Evolutionary conservation across 2,113 vertebrate genomes (phyloP).

Genomic region (Bubo blakistoni): DNA sequence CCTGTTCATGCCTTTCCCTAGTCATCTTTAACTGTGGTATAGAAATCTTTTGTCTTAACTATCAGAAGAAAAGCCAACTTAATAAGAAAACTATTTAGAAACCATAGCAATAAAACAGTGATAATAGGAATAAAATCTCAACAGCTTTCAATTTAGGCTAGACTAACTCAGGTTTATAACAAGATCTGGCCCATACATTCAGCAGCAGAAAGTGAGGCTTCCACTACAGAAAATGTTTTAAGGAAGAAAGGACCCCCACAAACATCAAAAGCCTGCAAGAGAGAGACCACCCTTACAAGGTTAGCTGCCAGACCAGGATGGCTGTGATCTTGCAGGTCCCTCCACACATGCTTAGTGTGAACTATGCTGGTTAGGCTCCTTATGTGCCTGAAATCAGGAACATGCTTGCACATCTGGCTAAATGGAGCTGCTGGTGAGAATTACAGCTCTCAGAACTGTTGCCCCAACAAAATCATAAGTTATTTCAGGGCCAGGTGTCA

Average conservation of each 20-base stretch:
- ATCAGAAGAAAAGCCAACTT: background rate
- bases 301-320: background rate
- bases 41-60: background rate
- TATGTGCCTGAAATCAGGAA: background rate
- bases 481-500: background rate
- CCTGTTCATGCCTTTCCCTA: background rate
- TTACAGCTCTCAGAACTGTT: background rate
- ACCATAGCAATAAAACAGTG: background rate
- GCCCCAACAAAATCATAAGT: background rate
- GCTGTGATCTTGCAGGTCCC: background rate
- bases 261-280: background rate
- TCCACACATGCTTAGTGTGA: fast-evolving
- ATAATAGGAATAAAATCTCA: background rate
- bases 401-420: background rate
- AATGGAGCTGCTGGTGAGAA: background rate
- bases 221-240: background rate
- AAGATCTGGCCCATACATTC: background rate
- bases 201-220: background rate
- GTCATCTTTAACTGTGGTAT: background rate
- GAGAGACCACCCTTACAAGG: background rate
- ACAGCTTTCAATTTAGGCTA: background rate
- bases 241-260: background rate
- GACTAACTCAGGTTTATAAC: background rate
- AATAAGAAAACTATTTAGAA: background rate
- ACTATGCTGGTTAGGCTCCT: background rate